These are phyloP conservation scores for Drosophila neocordata DNA, from an alignment of 1,140 invertebrate species.

Conservation along the genomic window DNA sequence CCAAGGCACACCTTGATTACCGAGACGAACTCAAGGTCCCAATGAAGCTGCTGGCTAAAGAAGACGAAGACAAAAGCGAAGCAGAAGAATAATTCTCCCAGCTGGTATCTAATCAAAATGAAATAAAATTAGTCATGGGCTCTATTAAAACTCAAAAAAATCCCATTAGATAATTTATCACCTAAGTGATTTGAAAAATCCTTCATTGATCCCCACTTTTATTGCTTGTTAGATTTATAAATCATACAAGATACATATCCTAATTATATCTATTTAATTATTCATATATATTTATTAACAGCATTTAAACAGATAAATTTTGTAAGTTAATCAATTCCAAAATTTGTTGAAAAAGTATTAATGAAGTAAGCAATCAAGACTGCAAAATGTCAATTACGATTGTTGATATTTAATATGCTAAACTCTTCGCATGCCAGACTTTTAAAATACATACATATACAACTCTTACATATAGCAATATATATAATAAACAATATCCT, in stretches of 20 bases:
- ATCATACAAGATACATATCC: not conserved
- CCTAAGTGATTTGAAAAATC: not conserved
- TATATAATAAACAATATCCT: no score
- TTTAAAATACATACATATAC: no score
- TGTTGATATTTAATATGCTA: constrained; percentile 4
- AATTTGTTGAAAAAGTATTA: constrained; percentile 3
- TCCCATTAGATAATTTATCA: not conserved
- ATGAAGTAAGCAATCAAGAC: not conserved
- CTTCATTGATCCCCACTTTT: not conserved
- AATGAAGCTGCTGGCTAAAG: not conserved
- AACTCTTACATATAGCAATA: no score
- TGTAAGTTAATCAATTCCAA: not conserved
- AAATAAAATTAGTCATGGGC: not conserved
- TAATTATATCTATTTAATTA: not conserved
- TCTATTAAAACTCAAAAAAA: not conserved
- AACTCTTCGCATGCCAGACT: no score
- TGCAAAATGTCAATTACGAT: constrained; percentile 3
- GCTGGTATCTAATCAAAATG: not conserved
- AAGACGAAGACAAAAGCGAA: not conserved
- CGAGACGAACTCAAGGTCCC: constrained; percentile 34
- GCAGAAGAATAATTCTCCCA: not conserved
- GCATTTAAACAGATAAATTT: not conserved
- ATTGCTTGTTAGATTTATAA: not conserved
- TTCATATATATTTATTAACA: constrained; percentile 1
- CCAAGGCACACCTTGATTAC: constrained; percentile 34